Base-by-base conservation (phyloP, 2,888 invertebrate species). In the Gonocerus acuteangulatus region DNA sequence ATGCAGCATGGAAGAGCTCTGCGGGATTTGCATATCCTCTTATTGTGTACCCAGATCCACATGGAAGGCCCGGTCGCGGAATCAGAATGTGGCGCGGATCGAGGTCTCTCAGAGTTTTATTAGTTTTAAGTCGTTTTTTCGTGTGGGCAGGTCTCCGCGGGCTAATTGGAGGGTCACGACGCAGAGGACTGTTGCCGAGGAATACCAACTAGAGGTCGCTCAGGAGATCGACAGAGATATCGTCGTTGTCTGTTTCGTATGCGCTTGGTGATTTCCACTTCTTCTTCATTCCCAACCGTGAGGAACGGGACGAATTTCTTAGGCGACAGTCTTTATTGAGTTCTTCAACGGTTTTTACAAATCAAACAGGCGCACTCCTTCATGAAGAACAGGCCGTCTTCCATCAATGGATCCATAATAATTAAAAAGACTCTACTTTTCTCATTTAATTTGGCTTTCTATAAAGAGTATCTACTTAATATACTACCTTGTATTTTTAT, bases 111-210 rank as follows among this genome's bases (percentile, higher is more conserved):
- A n/a, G n/a, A 42, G 21, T 54, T 54, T 54, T 54, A 54, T 54
- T 54, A 54, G 54, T 54, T 54, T 54, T 42, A 27, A 51, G 49
- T 54, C 22, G 54, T 54, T 54, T 54, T 54, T 54, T 54, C 54
- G 54, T 54, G 54, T 54, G 54, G 54, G 54, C 22, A 21, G 39
- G 6, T 16, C n/a, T 19, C 27, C 22, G 18, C 36, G 15, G 39
- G 22, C 42, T 54, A 54, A 54, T 54, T 54, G 54, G 39, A 16
- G 27, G 19, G 54, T 54, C 54, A 54, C 54, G 54, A 54, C 32
- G 42, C n/a, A n/a, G 18, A n/a, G 21, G 18, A 15, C n/a, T n/a
- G 15, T 16, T 19, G 1, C 16, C 39, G 23, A 42, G 39, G 54
- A 54, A 54, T 54, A 54, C 54, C 16, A 54, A 54, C 19, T 42